Evolutionary conservation across 2,797 vertebrate species (phyloP), one percentile per base, ranked within the genome.

Genomic region (Crax fasciolata): DNA sequence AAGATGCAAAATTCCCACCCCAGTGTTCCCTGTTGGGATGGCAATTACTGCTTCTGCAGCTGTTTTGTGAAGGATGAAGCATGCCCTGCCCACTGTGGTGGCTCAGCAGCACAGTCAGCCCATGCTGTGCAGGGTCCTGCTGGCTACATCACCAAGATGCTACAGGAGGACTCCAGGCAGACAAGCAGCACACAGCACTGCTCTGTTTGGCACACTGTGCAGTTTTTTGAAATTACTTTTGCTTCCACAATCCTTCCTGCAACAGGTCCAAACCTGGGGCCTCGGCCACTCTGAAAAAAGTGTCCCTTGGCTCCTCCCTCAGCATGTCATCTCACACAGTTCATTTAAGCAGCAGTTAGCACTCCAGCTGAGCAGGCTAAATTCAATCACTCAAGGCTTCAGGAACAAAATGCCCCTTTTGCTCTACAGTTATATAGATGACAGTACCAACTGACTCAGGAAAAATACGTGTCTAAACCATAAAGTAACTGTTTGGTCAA

Each of bases 21-120:
- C 28, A 0, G 0, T 1, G 0, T 5, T 28, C 27, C 13, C 61
- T 14, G 0, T 8, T 0, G 28, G 3, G 10, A 4, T 15, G 13
- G 25, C 28, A 46, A 7, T 35, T n/a, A 25, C 4, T 41, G 17
- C 10, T 62, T 30, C 39, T 78, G 85, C 13, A 24, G 49, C 21
- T 27, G 19, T 6, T 17, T 18, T 9, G 59, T 14, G 76, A 58
- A 57, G 66, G 59, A 39, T 28, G 41, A 52, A 14, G 57, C 11
- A 2, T 8, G 6, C 59, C 28, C 30, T 38, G 24, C 11, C 62
- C 0, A 0, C 11, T 39, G 28, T 8, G 17, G 48, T 41, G 38
- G 35, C 32, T 10, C 41, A 20, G 75, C 44, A 62, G 43, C 62
- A 30, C 14, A 8, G n/a, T 24, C 27, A 12, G 24, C 4, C 65